These are phyloP conservation scores for Sebastes fasciatus DNA, from an alignment of 2,113 vertebrate species.

Conservation along the genomic window DNA sequence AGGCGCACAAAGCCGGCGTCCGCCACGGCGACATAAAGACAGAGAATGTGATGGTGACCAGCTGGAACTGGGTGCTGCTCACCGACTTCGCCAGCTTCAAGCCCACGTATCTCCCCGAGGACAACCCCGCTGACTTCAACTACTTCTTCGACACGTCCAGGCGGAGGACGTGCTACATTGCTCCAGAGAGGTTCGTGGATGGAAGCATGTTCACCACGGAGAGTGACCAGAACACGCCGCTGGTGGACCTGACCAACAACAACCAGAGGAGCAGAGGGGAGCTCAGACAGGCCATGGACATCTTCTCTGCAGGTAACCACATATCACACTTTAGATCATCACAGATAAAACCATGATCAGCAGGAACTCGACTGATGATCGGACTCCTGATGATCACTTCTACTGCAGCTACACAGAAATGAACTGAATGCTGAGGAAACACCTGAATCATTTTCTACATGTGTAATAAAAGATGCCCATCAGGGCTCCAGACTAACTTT, in stretches of 20 bases:
- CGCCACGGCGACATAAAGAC: slow-evolving; percentile 98
- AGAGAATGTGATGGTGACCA: slow-evolving; percentile 98
- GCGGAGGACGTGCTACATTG: slow-evolving; percentile 95
- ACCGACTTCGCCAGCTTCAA: slow-evolving; percentile 99
- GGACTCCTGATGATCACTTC: no score
- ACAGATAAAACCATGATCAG: no score
- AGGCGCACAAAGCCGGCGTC: slow-evolving; percentile 94
- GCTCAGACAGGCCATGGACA: slow-evolving; percentile 95
- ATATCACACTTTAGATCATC: no score
- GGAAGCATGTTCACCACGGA: slow-evolving; percentile 94
- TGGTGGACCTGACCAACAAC: slow-evolving; percentile 94
- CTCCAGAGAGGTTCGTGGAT: slow-evolving; percentile 96
- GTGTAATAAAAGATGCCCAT: no score
- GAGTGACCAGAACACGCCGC: slow-evolving; percentile 93
- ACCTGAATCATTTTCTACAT: neutral
- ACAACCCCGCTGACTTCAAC: slow-evolving; percentile 99
- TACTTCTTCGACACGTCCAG: slow-evolving; percentile 98
- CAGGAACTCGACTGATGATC: no score
- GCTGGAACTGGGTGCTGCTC: slow-evolving; percentile 99
- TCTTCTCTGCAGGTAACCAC: slow-evolving; percentile 93
- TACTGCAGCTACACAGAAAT: neutral
- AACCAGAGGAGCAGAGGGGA: slow-evolving; percentile 95
- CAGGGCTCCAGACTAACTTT: no score
- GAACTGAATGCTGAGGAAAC: neutral
- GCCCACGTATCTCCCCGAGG: slow-evolving; percentile 96